A percentile compares a stretch with the other conserved stretches of the same genome.
These are phyloP conservation scores for Macheiramphus alcinus DNA, from an alignment of 2,113 vertebrate species.

Conservation along the genomic window DNA sequence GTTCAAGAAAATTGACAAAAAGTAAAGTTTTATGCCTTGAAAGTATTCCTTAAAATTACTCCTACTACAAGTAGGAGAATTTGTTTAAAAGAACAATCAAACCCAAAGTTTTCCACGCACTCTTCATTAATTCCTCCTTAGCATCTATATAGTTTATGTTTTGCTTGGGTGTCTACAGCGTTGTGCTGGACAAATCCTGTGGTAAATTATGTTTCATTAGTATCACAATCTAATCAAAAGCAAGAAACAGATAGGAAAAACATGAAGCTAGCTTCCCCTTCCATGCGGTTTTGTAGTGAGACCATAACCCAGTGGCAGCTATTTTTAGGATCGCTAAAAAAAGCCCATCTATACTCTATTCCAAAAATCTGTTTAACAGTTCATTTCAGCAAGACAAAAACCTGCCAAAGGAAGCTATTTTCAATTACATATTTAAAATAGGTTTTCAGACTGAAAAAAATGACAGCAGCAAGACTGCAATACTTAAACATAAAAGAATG, in stretches of 20 bases:
- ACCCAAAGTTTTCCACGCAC: background rate
- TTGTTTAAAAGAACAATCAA: background rate
- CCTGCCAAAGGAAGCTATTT: background rate
- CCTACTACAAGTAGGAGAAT: background rate
- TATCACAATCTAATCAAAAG: background rate
- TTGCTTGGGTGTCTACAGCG: background rate
- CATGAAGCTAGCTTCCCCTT: background rate
- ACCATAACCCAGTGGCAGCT: background rate
- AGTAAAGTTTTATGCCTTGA: background rate
- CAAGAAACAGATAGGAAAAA: background rate
- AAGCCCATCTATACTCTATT: background rate
- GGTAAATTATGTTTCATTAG: background rate
- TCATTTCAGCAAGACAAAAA: background rate
- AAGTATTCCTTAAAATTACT: background rate
- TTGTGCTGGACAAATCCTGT: background rate
- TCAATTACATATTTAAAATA: background rate
- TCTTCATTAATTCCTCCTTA: background rate
- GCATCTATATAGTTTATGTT: background rate
- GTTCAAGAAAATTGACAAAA: background rate
- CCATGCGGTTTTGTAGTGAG: background rate
- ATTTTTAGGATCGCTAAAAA: slow-evolving; percentile 13
- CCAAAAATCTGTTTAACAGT: background rate
- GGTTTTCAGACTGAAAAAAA: background rate
- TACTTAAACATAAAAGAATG: background rate
- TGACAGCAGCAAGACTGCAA: background rate